Base-by-base conservation (phyloP, 1,140 invertebrate species). In the Leguminivora glycinivorella region DNA sequence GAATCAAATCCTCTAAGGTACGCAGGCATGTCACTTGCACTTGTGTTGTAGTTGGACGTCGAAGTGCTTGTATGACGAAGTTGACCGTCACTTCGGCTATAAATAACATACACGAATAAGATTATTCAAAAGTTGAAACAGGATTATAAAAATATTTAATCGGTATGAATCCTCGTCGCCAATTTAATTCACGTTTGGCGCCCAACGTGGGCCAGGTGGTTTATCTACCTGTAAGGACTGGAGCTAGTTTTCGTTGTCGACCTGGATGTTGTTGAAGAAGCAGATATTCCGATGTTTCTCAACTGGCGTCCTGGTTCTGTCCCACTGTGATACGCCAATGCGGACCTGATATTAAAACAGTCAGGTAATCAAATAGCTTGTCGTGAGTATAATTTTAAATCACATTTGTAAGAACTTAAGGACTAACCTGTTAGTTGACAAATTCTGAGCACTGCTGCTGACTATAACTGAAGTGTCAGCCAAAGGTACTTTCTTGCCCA, bases 171-270 rank as follows among this genome's bases (percentile, higher is more conserved):
- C 58, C 31, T 70, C 34, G 40, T 70, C 19, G 26, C 47, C 25
- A 31, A 70, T 38, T 31, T 19, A 58, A 52, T n/a, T 70, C 68
- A 67, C 4, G 26, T 60, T 17, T 24, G 66, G 34, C 34, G 66
- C 38, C 66, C 38, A 67, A 67, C 17, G 34, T 43, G 66, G 17
- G 38, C 24, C 17, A 25, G 4, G 17, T 24, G 12, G 10, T 26
- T 14, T 26, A 3, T 47, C 73, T 90, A 94, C 92, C 95, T 94
- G 81, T 98, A 98, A 7, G 97, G 96, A 89, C 97, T 98, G 25
- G 97, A 98, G 79, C 96, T 96, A 7, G 97, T 98, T 89, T 98
- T 99, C 38, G 97, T 98, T 4, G 98, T 99, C 38, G 97, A 98
- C 68, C 97, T 93, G 14, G 97, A 98, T 1, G 98, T 99, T 0